Evolutionary conservation across 2,797 vertebrate species (phyloP).

Genomic region (Sitta carolinensis): DNA sequence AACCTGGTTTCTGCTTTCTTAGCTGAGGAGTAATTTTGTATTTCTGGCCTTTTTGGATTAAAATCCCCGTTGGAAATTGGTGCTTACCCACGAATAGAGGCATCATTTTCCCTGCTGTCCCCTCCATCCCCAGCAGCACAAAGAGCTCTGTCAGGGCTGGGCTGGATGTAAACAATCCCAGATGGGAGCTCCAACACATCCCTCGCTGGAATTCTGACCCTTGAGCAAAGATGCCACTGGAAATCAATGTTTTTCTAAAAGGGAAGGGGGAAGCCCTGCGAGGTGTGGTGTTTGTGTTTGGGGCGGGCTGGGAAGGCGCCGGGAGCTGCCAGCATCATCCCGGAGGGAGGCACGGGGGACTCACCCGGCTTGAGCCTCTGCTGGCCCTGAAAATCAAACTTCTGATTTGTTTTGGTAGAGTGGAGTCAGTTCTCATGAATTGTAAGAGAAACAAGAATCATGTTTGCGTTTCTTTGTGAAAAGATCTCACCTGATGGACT

Average conservation of each 20-base stretch:
- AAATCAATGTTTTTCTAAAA: background rate
- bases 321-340: background rate
- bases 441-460: no score
- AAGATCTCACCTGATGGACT: no score
- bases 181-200: background rate
- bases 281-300: background rate
- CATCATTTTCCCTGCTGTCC: background rate
- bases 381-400: no score
- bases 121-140: background rate
- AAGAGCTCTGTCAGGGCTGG: slow-evolving; percentile 14
- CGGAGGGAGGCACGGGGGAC: background rate
- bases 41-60: background rate
- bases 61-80: background rate
- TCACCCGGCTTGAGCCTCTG: background rate
- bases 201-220: background rate
- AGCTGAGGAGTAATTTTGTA: background rate
- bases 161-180: background rate
- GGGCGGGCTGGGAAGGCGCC: no score
- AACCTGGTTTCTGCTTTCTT: background rate
- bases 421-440: no score
- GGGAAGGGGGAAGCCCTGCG: background rate
- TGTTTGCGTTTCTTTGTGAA: no score
- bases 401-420: no score
- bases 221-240: background rate
- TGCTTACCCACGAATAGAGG: background rate